Evolutionary conservation across 2,113 vertebrate species (phyloP), one percentile per base, ranked within the genome.

Genomic region (Paramormyrops kingsleyae): DNA sequence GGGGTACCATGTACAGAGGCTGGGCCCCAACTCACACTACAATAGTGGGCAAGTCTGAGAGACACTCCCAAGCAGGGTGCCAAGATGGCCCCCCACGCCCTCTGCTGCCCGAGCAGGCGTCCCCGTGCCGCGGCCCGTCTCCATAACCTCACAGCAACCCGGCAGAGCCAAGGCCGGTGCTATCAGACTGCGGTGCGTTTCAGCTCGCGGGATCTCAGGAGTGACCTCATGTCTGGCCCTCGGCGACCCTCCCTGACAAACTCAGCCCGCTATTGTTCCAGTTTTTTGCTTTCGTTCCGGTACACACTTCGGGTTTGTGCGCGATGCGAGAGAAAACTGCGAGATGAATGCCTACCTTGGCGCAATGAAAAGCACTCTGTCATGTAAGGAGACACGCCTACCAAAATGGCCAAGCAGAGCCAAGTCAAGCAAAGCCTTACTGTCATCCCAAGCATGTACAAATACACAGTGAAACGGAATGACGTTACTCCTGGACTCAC

Each of bases 1-100:
- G 92, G 90, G 92, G 80, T 85, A 89, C 91, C 83, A 90, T 90
- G 91, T 89, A 90, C 56, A 62, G 83, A 90, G 90, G 92, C 62
- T 47, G 90, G 90, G n/a, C 21, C 13, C 44, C 84, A 24, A n/a
- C 21, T 52, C 88, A 50, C 66, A 35, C 89, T 8, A 56, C 53
- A 90, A 80, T 91, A 66, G 56, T 2, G 21, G 21, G 56, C 21
- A 62, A 62, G 62, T 62, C 59, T 1, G 17, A 10, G 62, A 66
- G 1, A 31, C 10, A 70, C 62, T 70, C 62, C n/a, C n/a, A 27
- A 27, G n/a, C 1, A 70, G 10, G 62, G 27, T 27, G 27, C 62
- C 62, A 70, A 70, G 62, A 31, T 1, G 62, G 27, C 31, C 62
- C 62, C 31, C 0, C 62, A 70, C 27, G 3, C n/a, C 10, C n/a